Conservation (phyloP, 2,113 vertebrate species). For the Rana temporaria region DNA sequence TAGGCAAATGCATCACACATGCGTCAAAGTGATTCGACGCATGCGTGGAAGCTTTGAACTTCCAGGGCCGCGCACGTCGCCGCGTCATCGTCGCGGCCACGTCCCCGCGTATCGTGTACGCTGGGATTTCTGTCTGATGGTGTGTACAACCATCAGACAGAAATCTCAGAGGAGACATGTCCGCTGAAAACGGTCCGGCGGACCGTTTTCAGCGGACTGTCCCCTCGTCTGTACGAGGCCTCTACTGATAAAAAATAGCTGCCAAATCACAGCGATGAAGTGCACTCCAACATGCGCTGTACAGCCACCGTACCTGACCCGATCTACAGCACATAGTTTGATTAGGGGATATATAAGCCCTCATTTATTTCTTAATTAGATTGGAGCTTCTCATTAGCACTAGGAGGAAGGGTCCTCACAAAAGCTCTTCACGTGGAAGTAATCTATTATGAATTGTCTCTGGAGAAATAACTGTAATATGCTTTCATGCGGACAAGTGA, state of each 20-base stretch:
- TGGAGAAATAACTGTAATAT: slow-evolving; percentile 39
- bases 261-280: slow-evolving; percentile 36
- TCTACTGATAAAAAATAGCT: slow-evolving; percentile 8
- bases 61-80: too few relatives aligned
- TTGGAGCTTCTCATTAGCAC: slow-evolving; percentile 52
- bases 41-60: too few relatives aligned
- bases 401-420: slow-evolving; percentile 34
- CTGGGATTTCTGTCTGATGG: too few relatives aligned
- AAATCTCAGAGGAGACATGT: too few relatives aligned
- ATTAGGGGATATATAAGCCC: slow-evolving; percentile 46
- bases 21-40: too few relatives aligned
- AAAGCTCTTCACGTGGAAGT: slow-evolving; percentile 49
- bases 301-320: slow-evolving; percentile 37
- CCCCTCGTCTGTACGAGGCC: too few relatives aligned
- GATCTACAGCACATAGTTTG: slow-evolving; percentile 16
- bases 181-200: too few relatives aligned
- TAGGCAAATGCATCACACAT: too few relatives aligned
- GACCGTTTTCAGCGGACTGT: too few relatives aligned
- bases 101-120: too few relatives aligned
- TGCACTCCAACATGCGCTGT: slow-evolving; percentile 28
- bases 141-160: too few relatives aligned
- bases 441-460: slow-evolving; percentile 45
- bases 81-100: too few relatives aligned
- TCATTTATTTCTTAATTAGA: slow-evolving; percentile 53
- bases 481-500: slow-evolving; percentile 13